Evolutionary conservation across 1,140 invertebrate genomes (phyloP), one percentile per base, ranked within the genome.

Genomic region (Bombus terrestris): DNA sequence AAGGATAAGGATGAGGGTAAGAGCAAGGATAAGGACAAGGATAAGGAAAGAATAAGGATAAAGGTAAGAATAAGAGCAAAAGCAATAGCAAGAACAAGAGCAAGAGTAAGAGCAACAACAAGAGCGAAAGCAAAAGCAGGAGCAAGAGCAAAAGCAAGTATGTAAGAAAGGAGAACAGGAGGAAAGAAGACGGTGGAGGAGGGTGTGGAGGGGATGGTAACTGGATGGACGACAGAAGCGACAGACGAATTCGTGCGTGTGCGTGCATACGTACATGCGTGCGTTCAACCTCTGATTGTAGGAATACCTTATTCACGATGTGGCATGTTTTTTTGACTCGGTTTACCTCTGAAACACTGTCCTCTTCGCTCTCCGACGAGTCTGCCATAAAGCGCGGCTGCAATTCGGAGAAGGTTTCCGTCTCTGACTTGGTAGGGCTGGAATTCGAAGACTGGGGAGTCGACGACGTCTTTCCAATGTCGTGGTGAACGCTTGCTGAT

Each of bases 321-420:
- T 93, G 85, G 74, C 62, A 72, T 57, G 57, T 68, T 72, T 68
- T 71, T 43, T 41, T 53, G 53, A 59, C 86, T 47, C 86, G 86
- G 84, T 92, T 95, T 97, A 98, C 98, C 97, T 98, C 98, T 92
- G 98, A 98, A 94, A 98, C 97, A 95, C 98, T 98, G 95, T 98
- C 98, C 95, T 98, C 98, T 95, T 98, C 98, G 95, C 98, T 98
- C 96, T 98, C 98, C 90, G 98, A 98, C 95, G 98, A 97, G 96
- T 98, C 98, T 95, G 97, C 97, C 96, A 97, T 97, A 96, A 97
- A 98, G 96, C 97, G 97, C 90, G 97, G 97, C 95, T 97, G 97
- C 86, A 95, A 90, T 95, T 97, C 97, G 92, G 97, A 96, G 96
- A 97, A 97, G 94, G 97, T 97, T 96, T 97, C 97, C 94, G 96